Base-by-base conservation (phyloP, 2,888 invertebrate genomes). In the Morpho deidamia region DNA sequence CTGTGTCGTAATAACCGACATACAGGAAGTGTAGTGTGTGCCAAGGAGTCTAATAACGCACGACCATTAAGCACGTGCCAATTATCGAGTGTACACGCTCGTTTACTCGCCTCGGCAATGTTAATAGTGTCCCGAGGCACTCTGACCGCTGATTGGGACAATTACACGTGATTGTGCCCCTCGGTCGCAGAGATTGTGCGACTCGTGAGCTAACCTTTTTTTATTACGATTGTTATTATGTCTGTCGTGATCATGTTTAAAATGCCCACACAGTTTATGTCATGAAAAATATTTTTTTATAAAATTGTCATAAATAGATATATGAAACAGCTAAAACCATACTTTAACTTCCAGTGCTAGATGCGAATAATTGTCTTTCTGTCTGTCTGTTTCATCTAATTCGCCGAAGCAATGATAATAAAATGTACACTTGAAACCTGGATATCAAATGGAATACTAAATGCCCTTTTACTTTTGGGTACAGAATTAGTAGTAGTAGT, bases 101-200 rank as follows among this genome's bases (percentile, higher is more conserved):
- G 58, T 67, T 76, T 70, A 73, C 67, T 65, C 60, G 59, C 62
- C 58, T 34, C 49, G 35, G 70, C 76, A 75, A 78, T 77, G 78
- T 76, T 83, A 82, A 85, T 82, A 76, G 67, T 76, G 74, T 78
- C 85, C 78, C 69, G 68, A 59, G 85, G 86, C 83, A 58, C 44
- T 68, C 56, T 62, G 69, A 64, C 67, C 71, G 70, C 66, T 70
- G 76, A 77, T 75, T 76, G 78, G 74, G 78, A 79, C 81, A 80
- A 86, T 86, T 81, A 81, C 77, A 64, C 58, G 65, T 77, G 81
- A 88, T 87, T 83, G 74, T 76, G 76, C 81, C 81, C 75, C 68
- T 70, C 66, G 77, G 83, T 74, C 78, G 68, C 68, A 60, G 58
- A 63, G 63, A 68, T 71, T 71, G 59, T 54, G 47, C 44, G 55